phyloP scores from a whole-genome alignment of 1,140 invertebrate genomes.

The Neotoxoptera formosana region DNA sequence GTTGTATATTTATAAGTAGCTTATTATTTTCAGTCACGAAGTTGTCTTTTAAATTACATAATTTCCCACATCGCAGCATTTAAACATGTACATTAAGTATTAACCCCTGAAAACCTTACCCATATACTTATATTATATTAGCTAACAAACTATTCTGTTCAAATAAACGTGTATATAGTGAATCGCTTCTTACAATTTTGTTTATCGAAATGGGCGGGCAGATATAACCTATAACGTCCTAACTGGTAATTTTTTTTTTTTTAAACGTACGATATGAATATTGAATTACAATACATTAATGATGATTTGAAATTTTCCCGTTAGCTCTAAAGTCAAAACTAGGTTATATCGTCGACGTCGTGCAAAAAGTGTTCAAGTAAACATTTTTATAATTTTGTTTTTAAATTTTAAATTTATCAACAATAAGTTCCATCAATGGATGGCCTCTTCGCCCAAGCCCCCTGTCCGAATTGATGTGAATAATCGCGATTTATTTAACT shows the following conservation, averaged over 20 bases:
- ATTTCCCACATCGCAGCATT: not conserved
- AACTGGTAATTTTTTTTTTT: not conserved
- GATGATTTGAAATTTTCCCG: not conserved
- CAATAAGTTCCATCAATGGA: no score
- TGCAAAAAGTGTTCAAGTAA: no score
- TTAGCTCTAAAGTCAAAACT: not conserved
- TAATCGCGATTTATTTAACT: no score
- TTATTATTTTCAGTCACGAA: not conserved
- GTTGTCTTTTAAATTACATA: not conserved
- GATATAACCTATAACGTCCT: not conserved
- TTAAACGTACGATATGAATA: not conserved
- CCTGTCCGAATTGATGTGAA: no score
- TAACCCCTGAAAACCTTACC: not conserved
- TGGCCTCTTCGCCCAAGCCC: no score
- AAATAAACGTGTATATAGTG: not conserved
- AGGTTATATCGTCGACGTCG: not conserved
- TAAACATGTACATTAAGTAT: not conserved
- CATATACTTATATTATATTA: not conserved
- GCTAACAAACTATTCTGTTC: not conserved
- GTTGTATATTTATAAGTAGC: not conserved
- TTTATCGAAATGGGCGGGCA: not conserved
- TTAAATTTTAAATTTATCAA: no score
- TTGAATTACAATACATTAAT: not conserved
- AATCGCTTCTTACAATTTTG: not conserved
- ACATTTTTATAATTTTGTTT: no score